Evolutionary conservation across 2,113 vertebrate genomes (phyloP).

Genomic region (Barnardius zonarius): DNA sequence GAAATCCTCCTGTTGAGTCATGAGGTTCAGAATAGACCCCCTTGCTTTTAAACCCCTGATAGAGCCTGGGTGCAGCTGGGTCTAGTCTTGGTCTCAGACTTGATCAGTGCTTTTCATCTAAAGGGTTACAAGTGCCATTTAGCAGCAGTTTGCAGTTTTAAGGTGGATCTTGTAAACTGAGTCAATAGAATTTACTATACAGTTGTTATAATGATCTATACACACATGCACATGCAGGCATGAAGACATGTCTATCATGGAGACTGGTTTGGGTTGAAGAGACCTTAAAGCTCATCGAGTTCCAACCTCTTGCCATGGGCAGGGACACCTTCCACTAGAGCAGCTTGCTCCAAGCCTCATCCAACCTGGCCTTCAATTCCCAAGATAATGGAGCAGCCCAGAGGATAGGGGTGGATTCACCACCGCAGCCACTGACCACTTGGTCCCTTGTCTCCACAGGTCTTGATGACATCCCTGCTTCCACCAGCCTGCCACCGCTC

Average conservation of each 20-base stretch:
- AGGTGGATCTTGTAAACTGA: not conserved
- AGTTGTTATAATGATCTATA: not conserved
- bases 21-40: not conserved
- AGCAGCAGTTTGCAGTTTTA: not conserved
- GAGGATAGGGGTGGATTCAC: not conserved
- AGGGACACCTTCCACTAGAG: not conserved
- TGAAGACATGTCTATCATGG: not conserved
- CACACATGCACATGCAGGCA: not conserved
- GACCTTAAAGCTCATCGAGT: not conserved
- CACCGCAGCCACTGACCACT: not conserved
- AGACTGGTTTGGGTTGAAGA: not conserved
- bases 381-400: not conserved
- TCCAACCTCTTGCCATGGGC: not conserved
- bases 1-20: not conserved
- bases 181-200: not conserved
- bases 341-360: not conserved
- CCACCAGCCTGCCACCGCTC: conserved; percentile 88
- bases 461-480: conserved; percentile 76
- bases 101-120: not conserved
- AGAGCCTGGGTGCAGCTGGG: not conserved
- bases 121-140: not conserved
- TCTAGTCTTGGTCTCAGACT: not conserved
- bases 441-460: conserved; percentile 59
- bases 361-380: not conserved
- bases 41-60: not conserved